Evolutionary conservation across 2,797 vertebrate genomes (phyloP).

Genomic region (Parauchenoglanis punctatus): DNA sequence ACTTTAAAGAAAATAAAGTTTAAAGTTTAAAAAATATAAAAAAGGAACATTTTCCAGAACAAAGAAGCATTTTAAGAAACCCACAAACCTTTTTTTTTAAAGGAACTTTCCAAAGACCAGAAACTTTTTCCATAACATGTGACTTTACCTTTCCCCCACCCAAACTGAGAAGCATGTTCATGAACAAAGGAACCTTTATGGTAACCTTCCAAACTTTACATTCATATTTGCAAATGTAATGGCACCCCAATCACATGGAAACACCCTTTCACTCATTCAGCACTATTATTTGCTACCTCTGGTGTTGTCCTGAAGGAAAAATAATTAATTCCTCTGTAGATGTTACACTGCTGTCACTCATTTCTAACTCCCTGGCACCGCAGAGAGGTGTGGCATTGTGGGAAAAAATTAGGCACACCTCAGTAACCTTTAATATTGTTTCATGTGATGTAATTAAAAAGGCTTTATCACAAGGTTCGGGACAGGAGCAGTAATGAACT

Average conservation of each 20-base stretch:
- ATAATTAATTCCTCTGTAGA: background rate
- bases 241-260: background rate
- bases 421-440: conserved; percentile 65
- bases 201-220: background rate
- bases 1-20: too few relatives aligned
- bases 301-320: background rate
- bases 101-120: background rate
- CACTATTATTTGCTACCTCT: background rate
- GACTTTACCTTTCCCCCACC: background rate
- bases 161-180: background rate
- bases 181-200: background rate
- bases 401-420: conserved; percentile 58
- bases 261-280: background rate
- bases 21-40: too few relatives aligned
- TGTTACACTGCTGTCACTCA: background rate
- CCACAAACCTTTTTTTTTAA: background rate
- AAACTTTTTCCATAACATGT: background rate
- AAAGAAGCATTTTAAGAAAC: background rate
- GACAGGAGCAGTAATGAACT: conserved; percentile 63
- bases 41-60: background rate
- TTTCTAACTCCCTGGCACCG: background rate
- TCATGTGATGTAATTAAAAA: conserved; percentile 65
- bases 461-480: conserved; percentile 60
- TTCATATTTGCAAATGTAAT: background rate
- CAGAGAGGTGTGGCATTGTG: conserved; percentile 28